These are phyloP conservation scores for Dermatemys mawii DNA, from an alignment of 2,113 vertebrate species.

Conservation along the genomic window DNA sequence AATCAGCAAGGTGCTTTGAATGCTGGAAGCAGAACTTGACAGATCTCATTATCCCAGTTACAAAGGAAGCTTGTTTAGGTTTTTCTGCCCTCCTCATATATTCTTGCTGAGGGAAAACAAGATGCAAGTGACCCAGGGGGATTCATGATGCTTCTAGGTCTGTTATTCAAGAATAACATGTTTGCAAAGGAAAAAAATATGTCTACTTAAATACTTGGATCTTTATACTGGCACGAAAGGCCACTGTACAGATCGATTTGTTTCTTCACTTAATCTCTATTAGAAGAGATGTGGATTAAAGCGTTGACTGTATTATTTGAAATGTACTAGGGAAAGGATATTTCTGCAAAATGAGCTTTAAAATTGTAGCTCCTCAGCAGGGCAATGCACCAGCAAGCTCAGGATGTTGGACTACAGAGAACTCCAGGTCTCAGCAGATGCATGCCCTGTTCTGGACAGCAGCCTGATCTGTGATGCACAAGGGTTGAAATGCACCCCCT, in stretches of 20 bases:
- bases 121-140: slow-evolving; percentile 3
- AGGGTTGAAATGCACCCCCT: neutral
- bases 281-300: neutral
- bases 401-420: neutral
- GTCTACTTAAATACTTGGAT: slow-evolving; percentile 10
- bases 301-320: neutral
- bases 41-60: neutral
- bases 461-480: neutral
- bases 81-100: slow-evolving; percentile 29
- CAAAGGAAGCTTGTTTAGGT: neutral
- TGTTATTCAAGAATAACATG: rapidly evolving
- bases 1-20: slow-evolving; percentile 19
- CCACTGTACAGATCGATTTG: neutral
- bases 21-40: slow-evolving; percentile 21
- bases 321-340: neutral
- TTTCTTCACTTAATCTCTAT: neutral
- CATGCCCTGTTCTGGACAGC: neutral
- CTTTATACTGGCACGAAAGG: rapidly evolving
- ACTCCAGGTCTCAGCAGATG: neutral
- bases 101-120: slow-evolving; percentile 5
- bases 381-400: neutral
- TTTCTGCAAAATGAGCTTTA: rapidly evolving
- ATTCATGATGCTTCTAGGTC: neutral
- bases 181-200: neutral
- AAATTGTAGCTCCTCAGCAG: neutral